Evolutionary conservation across 2,888 invertebrate species (phyloP).

Genomic region (Chaitophorus viminalis): DNA sequence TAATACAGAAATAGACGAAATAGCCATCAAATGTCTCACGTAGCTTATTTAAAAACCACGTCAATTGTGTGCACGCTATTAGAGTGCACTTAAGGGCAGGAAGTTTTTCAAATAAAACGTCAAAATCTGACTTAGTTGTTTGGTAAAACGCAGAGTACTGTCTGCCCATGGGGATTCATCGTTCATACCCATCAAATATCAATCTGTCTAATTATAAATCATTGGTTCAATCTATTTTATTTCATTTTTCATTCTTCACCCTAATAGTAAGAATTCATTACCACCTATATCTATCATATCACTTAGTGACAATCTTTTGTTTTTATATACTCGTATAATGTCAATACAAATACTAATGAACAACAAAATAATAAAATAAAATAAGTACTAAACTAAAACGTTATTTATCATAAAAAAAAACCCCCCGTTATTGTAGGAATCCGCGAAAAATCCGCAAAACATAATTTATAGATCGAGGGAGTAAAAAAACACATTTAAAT

Average conservation of each 20-base stretch:
- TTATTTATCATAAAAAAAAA: not conserved
- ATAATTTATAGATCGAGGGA: too few species aligned
- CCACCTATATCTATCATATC: not conserved
- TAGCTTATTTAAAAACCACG: not conserved
- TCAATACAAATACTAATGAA: not conserved
- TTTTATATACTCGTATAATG: not conserved
- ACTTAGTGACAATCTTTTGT: not conserved
- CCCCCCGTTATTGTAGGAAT: too few species aligned
- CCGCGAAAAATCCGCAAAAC: too few species aligned
- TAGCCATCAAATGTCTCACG: not conserved
- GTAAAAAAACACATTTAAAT: too few species aligned
- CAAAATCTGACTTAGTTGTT: not conserved
- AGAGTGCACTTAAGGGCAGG: slow-evolving; percentile 2
- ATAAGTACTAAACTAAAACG: not conserved
- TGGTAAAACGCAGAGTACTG: not conserved
- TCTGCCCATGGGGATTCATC: slow-evolving; percentile 4
- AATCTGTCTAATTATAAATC: slow-evolving; percentile 3
- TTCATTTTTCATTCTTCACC: not conserved
- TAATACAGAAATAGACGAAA: too few species aligned
- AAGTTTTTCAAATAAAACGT: not conserved
- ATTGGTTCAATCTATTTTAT: not conserved
- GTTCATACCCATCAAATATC: slow-evolving; percentile 15
- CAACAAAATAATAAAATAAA: not conserved
- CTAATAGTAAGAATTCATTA: not conserved
- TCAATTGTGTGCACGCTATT: not conserved